Conservation (phyloP, 2,113 vertebrate genomes). For the Oryctolagus cuniculus region mOryCun1.1 NC_091439.1:132984501-132985000, state of each 20-base stretch:
- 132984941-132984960: background rate
- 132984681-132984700: background rate
- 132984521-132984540: background rate
- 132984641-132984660: slow-evolving; percentile 3
- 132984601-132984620: background rate
- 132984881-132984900: background rate
- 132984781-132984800: background rate
- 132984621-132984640: background rate
- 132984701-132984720: background rate
- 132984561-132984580: background rate
- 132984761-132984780: background rate
- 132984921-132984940: background rate
- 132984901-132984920: background rate
- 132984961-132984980: background rate
- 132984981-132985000: background rate
- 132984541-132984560: background rate
- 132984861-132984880: background rate
- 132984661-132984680: background rate
- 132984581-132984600: background rate
- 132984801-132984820: background rate
- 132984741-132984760: background rate
- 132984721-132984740: background rate
- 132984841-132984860: background rate
- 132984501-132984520: background rate
- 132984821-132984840: background rate